Evolutionary conservation across 2,888 invertebrate species (phyloP), one percentile per base, ranked within the genome.

Genomic region (Caenorhabditis afra): DNA sequence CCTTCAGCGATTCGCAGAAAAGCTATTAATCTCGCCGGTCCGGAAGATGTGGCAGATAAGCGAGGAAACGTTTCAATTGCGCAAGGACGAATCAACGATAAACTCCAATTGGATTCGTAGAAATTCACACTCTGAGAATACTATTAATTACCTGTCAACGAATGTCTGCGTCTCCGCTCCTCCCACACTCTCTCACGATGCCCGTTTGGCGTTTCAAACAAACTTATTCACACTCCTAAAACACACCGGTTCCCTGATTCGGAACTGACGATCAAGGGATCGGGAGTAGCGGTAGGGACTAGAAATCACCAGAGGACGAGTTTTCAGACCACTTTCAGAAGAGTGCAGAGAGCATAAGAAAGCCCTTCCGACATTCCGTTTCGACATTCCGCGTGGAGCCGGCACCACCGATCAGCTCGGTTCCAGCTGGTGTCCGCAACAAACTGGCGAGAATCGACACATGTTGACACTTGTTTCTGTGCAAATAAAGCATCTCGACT

Each of bases 81-180:
- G 64, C 71, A 71, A 71, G 71, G 71, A 55, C 71, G 62, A 71
- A 70, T 62, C 70, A 70, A 50, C 71, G 57, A 64, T 71, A 64
- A 64, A 71, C 64, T 71, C 68, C 59, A 58, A 68, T 52, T 68
- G 68, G 59, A 45, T 68, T 59, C 47, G 71, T 18, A 62, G 70
- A 70, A 70, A 70, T 70, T 70, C 70, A 70, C 64, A 61, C 71
- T 62, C 29, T 3, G 29, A 29, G 29, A 29, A 29, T 29, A 47
- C 71, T 71, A 71, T 71, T 71, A 71, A 71, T 71, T 71, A 71
- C 71, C 64, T 71, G 71, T 71, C 71, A 71, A 71, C 49, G 49
- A 62, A 64, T 62, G 62, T 61, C 52, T 23, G 50, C 35, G 39
- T 70, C 61, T 70, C 61, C 35, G 55, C 18, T 29, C 14, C 61